Conservation (phyloP, 2,797 vertebrate genomes). For the Calcarius lapponicus region DNA sequence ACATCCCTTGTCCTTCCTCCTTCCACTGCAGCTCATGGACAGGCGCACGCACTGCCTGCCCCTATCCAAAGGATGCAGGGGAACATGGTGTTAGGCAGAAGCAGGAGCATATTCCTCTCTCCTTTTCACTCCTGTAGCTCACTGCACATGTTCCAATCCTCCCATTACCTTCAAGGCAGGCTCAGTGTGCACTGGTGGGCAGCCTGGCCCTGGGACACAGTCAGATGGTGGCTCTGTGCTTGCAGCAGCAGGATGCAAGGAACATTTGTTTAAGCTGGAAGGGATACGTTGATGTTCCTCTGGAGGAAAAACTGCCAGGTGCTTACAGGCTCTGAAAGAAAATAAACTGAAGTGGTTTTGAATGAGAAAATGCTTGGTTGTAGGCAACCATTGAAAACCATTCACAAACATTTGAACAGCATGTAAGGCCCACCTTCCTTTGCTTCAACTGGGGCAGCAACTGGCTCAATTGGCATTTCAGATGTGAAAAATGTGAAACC, state of each 20-base stretch:
- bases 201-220: neutral
- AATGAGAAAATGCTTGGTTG: neutral
- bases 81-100: neutral
- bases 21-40: fast-evolving
- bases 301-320: neutral
- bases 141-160: fast-evolving
- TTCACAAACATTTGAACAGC: neutral
- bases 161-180: fast-evolving
- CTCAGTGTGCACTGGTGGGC: neutral
- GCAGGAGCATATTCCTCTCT: neutral
- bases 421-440: neutral
- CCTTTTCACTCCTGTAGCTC: neutral
- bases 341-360: neutral
- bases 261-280: neutral
- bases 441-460: neutral
- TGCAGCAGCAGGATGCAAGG: neutral
- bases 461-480: neutral
- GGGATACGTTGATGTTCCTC: neutral
- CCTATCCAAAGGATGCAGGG: neutral
- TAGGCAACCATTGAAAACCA: neutral
- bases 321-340: neutral
- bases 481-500: neutral
- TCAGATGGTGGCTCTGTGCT: neutral
- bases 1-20: neutral
- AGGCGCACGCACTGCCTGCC: fast-evolving